Evolutionary conservation across 2,888 invertebrate genomes (phyloP), one percentile per base, ranked within the genome.

Genomic region (Ochropacha duplaris): DNA sequence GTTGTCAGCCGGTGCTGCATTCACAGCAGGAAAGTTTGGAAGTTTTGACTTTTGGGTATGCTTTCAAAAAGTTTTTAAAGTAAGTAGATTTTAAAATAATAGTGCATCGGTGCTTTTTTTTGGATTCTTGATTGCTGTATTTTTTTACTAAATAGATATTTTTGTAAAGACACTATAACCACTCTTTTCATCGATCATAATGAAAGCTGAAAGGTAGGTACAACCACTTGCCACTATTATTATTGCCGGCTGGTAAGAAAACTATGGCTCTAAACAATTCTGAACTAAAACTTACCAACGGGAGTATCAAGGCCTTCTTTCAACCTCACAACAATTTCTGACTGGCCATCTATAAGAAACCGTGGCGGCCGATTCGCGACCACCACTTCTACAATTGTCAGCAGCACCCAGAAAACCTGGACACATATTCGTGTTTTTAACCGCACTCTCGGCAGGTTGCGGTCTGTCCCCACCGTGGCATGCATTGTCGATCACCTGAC

Each of bases 241-340:
- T n/a, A n/a, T 4, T 12, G 14, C 34, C 5, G 14, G 34, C 34
- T 14, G 34, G 34, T 34, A 34, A 28, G 8, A 28, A 6, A 28
- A 31, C n/a, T n/a, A n/a, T n/a, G n/a, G n/a, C n/a, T n/a, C n/a
- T n/a, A n/a, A n/a, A 57, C 22, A 44, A 44, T 44, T 44, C 19
- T 9, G 9, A 44, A 19, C 19, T 44, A 16, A 44, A 44, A 89
- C 96, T 94, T 89, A 97, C 97, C 97, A 68, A 96, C 94, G 69
- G 97, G 96, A 49, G 97, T 97, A 74, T 97, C 97, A 56, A 95
- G 93, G 55, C 97, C 97, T 93, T 98, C 98, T 87, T 97, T 97
- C 78, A 98, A 92, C 82, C 97, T 94, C 75, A 98, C 94, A 66
- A 98, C 97, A 75, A 98, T 98, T 93, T 98, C 98, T 68, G 97